Evolutionary conservation across 2,797 vertebrate genomes (phyloP), one percentile per base, ranked within the genome.

Genomic region (Amblyraja radiata): DNA sequence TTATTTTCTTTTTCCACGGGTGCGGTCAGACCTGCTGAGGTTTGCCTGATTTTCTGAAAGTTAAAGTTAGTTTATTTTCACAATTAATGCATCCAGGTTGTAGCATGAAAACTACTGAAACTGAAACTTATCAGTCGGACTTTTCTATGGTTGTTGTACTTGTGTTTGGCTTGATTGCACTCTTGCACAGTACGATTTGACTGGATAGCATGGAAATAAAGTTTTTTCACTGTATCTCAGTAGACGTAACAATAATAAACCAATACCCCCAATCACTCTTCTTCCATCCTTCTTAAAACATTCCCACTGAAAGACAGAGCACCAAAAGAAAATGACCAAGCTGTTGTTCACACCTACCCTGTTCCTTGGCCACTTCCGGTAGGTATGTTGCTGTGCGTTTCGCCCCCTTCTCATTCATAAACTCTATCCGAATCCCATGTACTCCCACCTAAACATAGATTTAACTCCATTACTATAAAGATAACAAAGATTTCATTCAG

Each of bases 321-420:
- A 3, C 11, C 6, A 54, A 14, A 71, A 8, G 63, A 68, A 54
- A 25, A 76, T 92, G 74, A 1, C 39, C n/a, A 91, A 39, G 93
- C 94, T 94, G 39, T 54, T 13, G 39, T 93, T 94, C 93, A 94
- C 94, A 96, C 96, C 95, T 94, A 97, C 97, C 97, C 97, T 97
- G 97, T 95, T 97, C 97, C 96, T 97, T 97, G 95, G 97, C 97
- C 95, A 97, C 97, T 96, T 97, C 97, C 95, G 97, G 97, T 96
- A 97, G 97, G 68, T 97, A 97, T 80, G 97, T 97, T 95, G 97
- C 97, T 96, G 97, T 97, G 94, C 97, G 97, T 96, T 97, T 97
- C 95, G 97, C 95, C 93, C 97, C 97, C 94, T 97, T 97, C 95
- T 97, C 97, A 95, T 97, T 97, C 95, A 97, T 95, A 95, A 97